Evolutionary conservation across 2,797 vertebrate species (phyloP).

Genomic region (Phataginus tricuspis): DNA sequence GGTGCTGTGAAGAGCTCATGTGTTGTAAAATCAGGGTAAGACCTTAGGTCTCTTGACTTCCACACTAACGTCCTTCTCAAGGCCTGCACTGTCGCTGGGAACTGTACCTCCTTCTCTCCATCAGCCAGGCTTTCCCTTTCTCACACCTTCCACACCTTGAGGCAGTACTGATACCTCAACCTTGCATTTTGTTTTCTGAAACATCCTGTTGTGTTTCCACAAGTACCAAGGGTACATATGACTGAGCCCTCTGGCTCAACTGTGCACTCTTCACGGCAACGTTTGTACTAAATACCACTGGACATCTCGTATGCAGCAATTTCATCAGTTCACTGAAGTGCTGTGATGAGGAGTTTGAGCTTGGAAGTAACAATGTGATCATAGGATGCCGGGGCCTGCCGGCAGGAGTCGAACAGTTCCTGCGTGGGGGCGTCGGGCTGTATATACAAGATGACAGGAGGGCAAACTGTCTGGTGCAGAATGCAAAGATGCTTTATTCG

Average conservation of each 20-base stretch:
- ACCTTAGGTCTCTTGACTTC: not conserved
- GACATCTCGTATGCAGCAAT: not conserved
- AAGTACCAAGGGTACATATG: not conserved
- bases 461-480: too few species aligned
- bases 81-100: not conserved
- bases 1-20: not conserved
- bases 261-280: not conserved
- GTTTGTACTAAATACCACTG: rapidly evolving
- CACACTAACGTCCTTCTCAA: not conserved
- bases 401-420: too few species aligned
- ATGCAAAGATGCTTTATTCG: too few species aligned
- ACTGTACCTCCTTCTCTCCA: not conserved
- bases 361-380: not conserved
- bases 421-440: too few species aligned
- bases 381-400: not conserved
- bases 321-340: not conserved
- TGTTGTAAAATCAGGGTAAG: not conserved
- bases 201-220: not conserved
- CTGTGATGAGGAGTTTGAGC: not conserved
- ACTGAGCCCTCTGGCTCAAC: not conserved
- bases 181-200: not conserved
- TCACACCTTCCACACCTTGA: not conserved
- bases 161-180: not conserved
- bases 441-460: too few species aligned
- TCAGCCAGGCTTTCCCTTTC: not conserved